Evolutionary conservation across 2,888 invertebrate species (phyloP).

Genomic region (Campoletis raptor): DNA sequence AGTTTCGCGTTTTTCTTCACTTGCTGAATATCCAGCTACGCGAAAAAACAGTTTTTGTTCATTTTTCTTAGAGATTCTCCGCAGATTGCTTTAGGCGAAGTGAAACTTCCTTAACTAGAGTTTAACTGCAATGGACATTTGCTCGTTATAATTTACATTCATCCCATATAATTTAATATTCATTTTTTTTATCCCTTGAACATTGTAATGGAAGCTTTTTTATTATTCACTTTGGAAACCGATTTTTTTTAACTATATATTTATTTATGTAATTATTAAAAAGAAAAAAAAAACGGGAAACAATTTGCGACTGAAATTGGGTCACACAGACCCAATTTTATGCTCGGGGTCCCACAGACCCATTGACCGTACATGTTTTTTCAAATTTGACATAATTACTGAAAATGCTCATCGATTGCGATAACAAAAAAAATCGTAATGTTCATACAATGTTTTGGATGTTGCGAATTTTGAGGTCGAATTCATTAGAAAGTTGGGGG

Average conservation of each 20-base stretch:
- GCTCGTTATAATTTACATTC: not conserved
- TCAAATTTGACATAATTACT: not conserved
- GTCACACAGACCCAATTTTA: not conserved
- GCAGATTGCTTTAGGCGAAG: not conserved
- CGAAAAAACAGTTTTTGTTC: not conserved
- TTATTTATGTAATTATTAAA: no score
- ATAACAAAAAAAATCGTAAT: not conserved
- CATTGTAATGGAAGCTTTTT: not conserved
- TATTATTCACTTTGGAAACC: not conserved
- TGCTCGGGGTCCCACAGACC: not conserved
- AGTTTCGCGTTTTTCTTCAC: constrained; percentile 37
- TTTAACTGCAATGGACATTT: not conserved
- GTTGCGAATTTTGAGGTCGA: not conserved
- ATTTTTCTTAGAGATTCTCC: not conserved
- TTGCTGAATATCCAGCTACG: constrained; percentile 35
- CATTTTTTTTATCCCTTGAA: not conserved
- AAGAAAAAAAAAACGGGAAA: no score
- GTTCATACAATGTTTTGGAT: not conserved
- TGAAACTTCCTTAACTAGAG: not conserved
- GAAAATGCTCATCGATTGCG: not conserved
- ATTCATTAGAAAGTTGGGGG: not conserved
- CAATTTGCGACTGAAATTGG: not conserved
- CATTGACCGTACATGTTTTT: not conserved
- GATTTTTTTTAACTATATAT: not conserved
- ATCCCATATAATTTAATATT: not conserved